Evolutionary conservation across 2,797 vertebrate species (phyloP), one percentile per base, ranked within the genome.

Genomic region (Tenualosa ilisha): DNA sequence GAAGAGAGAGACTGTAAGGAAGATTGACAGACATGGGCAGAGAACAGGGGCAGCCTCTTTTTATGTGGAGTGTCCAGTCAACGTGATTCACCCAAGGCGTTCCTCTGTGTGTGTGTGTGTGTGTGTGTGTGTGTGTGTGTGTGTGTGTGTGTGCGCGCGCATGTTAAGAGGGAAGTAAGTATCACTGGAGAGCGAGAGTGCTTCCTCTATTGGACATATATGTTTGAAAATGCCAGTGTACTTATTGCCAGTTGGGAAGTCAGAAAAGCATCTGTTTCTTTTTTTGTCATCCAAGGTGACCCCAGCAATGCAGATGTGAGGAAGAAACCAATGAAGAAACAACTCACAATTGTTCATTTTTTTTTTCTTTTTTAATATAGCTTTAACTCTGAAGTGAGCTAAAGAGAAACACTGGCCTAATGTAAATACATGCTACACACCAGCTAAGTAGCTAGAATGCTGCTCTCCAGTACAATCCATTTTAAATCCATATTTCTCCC

Each of bases 81-180:
- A 51, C 24, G 51, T 81, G 50, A 85, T 84, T 84, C 12, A 49
- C 68, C 81, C 83, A 65, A 84, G 59, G 88, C 56, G 51, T 40
- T 46, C n/a, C 26, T 26, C 49, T 13, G 9, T 49, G 15, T 75
- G 68, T 40, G 68, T 15, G 68, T 68, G 63, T 68, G 26, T 68
- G 63, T 65, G 63, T 24, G 63, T 61, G 56, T 61, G 56, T 61
- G 56, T 61, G 56, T 61, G 24, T 65, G 68, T 40, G 68, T 15
- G 68, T 68, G 63, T 68, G 26, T 68, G 63, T 65, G 63, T 24
- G 63, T 61, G 56, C n/a, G 56, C n/a, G 56, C n/a, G 56, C n/a
- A 11, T 65, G 6, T 7, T 11, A 8, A 7, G 20, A n/a, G 17
- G 3, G 7, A n/a, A 5, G 4, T 61, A 0, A 61, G 51, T 11